Base-by-base conservation (phyloP, 1,140 invertebrate genomes). In the Berghia stephanieae region DNA sequence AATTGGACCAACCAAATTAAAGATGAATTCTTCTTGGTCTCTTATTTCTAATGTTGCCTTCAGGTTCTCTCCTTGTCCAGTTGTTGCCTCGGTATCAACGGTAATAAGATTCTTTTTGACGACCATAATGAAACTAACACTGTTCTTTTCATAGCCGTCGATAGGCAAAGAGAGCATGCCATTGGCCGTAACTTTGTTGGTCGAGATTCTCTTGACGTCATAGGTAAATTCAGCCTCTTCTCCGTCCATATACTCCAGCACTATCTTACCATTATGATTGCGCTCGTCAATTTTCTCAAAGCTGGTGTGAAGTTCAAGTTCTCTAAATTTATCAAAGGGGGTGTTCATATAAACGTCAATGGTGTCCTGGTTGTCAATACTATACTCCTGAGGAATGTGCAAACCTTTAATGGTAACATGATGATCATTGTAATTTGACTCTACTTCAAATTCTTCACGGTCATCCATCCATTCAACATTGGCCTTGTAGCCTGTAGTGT, bases 191-290 rank as follows among this genome's bases (percentile, higher is more conserved):
- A 6, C 46, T 6, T 60, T 5, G 21, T 60, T 55, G 13, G 55
- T 5, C 16, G 3, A n/a, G 16, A 52, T 8, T 34, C 38, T 49
- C 34, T 18, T 13, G 13, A 60, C 31, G 43, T 75, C 46, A 43
- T 44, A 63, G 8, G 31, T 36, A 36, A 66, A 21, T 27, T 43
- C 73, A 42, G 73, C 73, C 24, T 75, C 73, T 43, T 75, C 66
- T 3, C 46, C 73, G 46, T 75, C 73, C 42, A 44, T 75, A 42
- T 75, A 75, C 24, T 66, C 73, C 38, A 75, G 38, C 18, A 3
- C 44, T 31, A 3, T 18, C 38, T 18, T 60, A 8, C 73, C 73
- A 43, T 27, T 2, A 16, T 63, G n/a, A n/a, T n/a, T 31, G 55
- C 34, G 44, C 6, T 44, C 40, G 34, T 16, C 21, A 18, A 66